Conservation (phyloP, 1,140 invertebrate species). For the Eriocheir sinensis region DNA sequence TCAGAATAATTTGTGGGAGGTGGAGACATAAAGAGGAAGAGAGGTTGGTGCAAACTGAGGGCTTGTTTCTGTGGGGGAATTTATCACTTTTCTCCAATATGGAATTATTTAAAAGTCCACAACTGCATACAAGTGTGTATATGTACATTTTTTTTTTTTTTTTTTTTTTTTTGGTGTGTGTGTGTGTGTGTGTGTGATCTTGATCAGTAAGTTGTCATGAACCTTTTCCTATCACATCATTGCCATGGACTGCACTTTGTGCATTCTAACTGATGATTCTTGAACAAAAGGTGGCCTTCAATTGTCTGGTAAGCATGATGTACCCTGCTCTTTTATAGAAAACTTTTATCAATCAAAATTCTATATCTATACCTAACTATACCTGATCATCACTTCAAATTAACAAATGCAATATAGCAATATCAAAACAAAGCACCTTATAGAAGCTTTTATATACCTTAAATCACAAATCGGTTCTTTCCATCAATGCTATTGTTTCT, state of each 20-base stretch:
- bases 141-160: no score
- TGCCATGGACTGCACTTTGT: slow-evolving; percentile 39
- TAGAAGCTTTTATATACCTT: slow-evolving; percentile 75
- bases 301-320: slow-evolving; percentile 72
- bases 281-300: slow-evolving; percentile 57
- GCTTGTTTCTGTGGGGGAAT: not conserved
- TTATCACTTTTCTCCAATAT: not conserved
- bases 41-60: not conserved
- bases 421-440: slow-evolving; percentile 76
- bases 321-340: slow-evolving; percentile 74
- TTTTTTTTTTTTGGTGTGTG: no score
- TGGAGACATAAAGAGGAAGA: not conserved
- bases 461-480: slow-evolving; percentile 70
- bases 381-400: slow-evolving; percentile 75
- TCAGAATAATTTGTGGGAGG: not conserved
- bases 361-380: slow-evolving; percentile 58
- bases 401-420: slow-evolving; percentile 76
- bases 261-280: slow-evolving; percentile 54
- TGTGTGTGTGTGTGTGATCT: no score
- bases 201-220: no score
- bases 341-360: slow-evolving; percentile 63
- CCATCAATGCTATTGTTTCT: slow-evolving; percentile 64
- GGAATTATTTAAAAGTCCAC: not conserved
- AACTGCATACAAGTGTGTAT: no score
- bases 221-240: not conserved